Evolutionary conservation across 2,888 invertebrate species (phyloP).

Genomic region (Lepidocyrtoides sp.): DNA sequence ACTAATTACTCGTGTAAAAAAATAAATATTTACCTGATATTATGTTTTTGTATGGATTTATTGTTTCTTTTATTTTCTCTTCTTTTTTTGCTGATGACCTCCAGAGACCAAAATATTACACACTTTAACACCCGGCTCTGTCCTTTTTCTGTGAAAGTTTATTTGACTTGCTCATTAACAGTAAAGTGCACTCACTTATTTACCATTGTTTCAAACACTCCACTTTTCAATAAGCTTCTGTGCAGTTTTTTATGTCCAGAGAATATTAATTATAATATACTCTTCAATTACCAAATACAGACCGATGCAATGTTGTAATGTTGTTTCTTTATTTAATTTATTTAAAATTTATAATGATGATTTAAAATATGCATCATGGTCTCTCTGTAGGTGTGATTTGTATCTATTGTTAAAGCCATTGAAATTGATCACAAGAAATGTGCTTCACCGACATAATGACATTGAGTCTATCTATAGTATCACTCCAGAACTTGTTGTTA

Average conservation of each 20-base stretch:
- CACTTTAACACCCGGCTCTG: neutral
- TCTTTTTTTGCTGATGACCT: neutral
- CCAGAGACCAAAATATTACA: neutral
- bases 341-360: neutral
- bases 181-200: constrained; percentile 18
- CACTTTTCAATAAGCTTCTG: neutral
- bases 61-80: neutral
- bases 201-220: neutral
- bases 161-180: constrained; percentile 6
- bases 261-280: neutral
- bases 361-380: too few species aligned
- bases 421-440: constrained; percentile 54
- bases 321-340: neutral
- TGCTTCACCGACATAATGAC: constrained; percentile 45
- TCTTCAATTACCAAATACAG: constrained; percentile 28
- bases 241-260: neutral
- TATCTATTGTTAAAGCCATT: constrained; percentile 51
- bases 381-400: constrained; percentile 43
- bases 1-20: neutral
- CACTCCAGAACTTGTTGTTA: constrained; percentile 1
- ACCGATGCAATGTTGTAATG: neutral
- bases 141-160: neutral
- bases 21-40: neutral
- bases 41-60: too few species aligned
- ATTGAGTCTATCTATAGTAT: constrained; percentile 20